Percentiles rank a stretch among this genome's conserved stretches.
These are phyloP conservation scores for Xylophagus ater DNA, from an alignment of 2,888 invertebrate genomes.

Conservation along the genomic window DNA sequence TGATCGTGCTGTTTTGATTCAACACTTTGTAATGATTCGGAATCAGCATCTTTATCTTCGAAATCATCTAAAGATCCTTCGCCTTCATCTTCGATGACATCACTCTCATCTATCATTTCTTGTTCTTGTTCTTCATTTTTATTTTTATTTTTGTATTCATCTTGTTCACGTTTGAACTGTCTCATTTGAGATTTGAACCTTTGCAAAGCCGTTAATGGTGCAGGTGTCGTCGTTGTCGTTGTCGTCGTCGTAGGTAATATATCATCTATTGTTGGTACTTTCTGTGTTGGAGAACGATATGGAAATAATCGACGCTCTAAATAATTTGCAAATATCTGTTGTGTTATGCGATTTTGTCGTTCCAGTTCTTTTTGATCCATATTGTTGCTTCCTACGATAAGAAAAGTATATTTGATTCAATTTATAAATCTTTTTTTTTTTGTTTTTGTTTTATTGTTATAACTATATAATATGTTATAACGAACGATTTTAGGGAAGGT, in stretches of 20 bases:
- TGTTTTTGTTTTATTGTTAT: too few relatives aligned
- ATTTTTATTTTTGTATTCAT: slow-evolving; percentile 12
- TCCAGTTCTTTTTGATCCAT: slow-evolving; percentile 52
- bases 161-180: slow-evolving; percentile 15
- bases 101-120: neutral
- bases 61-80: slow-evolving; percentile 15
- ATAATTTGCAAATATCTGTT: slow-evolving; percentile 63
- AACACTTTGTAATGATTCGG: slow-evolving; percentile 54
- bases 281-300: slow-evolving; percentile 40
- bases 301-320: slow-evolving; percentile 58
- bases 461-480: too few relatives aligned
- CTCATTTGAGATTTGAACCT: slow-evolving; percentile 9
- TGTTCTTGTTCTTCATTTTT: slow-evolving; percentile 25
- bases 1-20: slow-evolving; percentile 60
- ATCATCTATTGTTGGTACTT: slow-evolving; percentile 51
- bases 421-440: too few relatives aligned
- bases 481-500: too few relatives aligned
- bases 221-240: too few relatives aligned
- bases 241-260: slow-evolving; percentile 46
- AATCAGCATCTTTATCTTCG: slow-evolving; percentile 30
- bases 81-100: slow-evolving; percentile 2
- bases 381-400: slow-evolving; percentile 25
- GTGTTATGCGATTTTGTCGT: slow-evolving; percentile 64
- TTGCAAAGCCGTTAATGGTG: too few relatives aligned
- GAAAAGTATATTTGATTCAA: too few relatives aligned